A percentile compares a stretch with the other conserved stretches of the same genome.
These are phyloP conservation scores for Artemisiospiza belli DNA, from an alignment of 2,113 vertebrate species.

Conservation along the genomic window DNA sequence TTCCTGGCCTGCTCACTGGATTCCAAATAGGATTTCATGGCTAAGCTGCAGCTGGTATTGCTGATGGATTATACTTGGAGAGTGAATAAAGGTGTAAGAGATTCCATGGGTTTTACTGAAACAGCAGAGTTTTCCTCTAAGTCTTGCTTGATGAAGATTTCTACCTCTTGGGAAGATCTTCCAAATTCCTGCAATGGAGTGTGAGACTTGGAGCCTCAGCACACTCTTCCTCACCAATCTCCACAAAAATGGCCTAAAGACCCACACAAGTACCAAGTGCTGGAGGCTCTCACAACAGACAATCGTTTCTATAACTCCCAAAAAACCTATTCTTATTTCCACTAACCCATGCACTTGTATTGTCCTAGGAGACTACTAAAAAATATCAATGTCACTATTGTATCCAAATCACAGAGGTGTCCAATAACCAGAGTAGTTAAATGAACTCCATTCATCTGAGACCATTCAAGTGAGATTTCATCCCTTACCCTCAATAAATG, in stretches of 20 bases:
- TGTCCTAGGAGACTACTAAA: neutral
- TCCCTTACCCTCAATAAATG: neutral
- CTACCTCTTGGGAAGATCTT: neutral
- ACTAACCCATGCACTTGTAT: neutral
- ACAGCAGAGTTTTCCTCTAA: neutral
- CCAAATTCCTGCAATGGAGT: neutral
- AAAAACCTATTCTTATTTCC: neutral
- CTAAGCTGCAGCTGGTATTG: neutral
- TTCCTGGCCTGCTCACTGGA: neutral
- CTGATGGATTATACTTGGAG: constrained; percentile 17
- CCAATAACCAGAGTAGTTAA: neutral
- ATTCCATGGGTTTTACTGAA: neutral
- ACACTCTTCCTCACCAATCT: neutral
- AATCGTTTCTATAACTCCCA: neutral
- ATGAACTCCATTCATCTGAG: neutral
- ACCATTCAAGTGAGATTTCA: neutral
- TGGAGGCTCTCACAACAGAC: neutral
- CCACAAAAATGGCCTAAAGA: neutral
- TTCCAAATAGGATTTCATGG: constrained; percentile 13
- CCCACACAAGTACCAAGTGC: neutral
- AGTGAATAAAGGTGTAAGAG: neutral
- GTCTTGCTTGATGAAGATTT: neutral
- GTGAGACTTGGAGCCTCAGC: neutral
- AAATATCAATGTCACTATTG: neutral
- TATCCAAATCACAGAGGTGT: neutral